These are phyloP conservation scores for Sebastes umbrosus DNA, from an alignment of 2,797 vertebrate species.

Conservation along the genomic window DNA sequence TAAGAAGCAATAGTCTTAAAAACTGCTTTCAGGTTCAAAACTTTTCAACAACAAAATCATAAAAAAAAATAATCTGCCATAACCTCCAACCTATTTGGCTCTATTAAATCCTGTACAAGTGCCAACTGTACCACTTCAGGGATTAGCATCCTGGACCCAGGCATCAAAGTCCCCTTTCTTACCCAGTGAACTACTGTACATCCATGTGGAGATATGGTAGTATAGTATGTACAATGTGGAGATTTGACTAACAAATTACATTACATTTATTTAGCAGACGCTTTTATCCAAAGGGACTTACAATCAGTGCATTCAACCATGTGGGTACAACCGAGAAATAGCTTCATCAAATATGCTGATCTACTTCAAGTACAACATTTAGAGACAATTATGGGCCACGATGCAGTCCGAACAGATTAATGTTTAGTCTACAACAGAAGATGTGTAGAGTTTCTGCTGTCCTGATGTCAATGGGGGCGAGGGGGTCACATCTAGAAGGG, in stretches of 20 bases:
- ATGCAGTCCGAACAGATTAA: not conserved
- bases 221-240: not conserved
- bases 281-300: not conserved
- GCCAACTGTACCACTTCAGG: not conserved
- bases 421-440: not conserved
- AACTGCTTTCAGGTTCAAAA: not conserved
- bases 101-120: not conserved
- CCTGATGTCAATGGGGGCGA: too few relatives aligned
- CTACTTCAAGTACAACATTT: not conserved
- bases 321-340: not conserved
- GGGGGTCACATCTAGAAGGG: too few relatives aligned
- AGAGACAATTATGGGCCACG: not conserved
- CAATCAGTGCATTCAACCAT: not conserved
- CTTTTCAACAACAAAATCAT: not conserved
- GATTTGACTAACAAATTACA: not conserved
- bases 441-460: not conserved
- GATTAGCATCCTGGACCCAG: not conserved
- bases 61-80: not conserved
- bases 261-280: not conserved
- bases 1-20: not conserved
- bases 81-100: constrained; percentile 1
- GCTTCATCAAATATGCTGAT: not conserved
- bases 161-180: constrained; percentile 3
- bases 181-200: not conserved
- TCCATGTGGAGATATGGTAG: too few relatives aligned